Conservation (phyloP, 2,888 invertebrate genomes). For the Carcina quercana region DNA sequence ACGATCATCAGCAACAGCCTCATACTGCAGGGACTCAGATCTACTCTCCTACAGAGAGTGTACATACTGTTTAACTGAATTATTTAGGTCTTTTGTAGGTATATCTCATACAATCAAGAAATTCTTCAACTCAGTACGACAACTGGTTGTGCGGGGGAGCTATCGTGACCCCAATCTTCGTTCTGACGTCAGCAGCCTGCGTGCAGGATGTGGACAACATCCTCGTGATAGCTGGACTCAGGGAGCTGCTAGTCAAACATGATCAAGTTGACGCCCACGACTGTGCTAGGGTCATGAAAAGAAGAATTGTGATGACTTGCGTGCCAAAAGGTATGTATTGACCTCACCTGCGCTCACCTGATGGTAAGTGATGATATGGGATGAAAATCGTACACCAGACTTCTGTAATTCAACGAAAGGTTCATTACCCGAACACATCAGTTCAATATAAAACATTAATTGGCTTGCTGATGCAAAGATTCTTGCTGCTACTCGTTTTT, state of each 20-base stretch:
- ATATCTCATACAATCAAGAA: slow-evolving; percentile 15
- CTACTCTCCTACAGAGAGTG: no score
- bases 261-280: slow-evolving; percentile 10
- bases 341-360: no score
- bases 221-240: slow-evolving; percentile 22
- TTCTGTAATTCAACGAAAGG: no score
- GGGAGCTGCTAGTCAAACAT: neutral
- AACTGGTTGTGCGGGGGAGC: slow-evolving; percentile 27
- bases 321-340: slow-evolving; percentile 28
- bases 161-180: slow-evolving; percentile 15
- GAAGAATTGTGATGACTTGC: slow-evolving; percentile 24
- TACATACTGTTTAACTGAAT: neutral
- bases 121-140: slow-evolving; percentile 13
- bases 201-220: slow-evolving; percentile 23
- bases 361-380: no score
- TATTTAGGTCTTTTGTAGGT: slow-evolving; percentile 13
- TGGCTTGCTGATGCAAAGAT: no score
- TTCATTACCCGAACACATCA: no score
- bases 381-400: no score
- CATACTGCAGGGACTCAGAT: no score
- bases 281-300: slow-evolving; percentile 20
- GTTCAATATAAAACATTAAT: no score
- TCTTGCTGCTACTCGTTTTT: no score
- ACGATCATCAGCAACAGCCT: no score
- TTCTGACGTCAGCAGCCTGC: slow-evolving; percentile 29